Evolutionary conservation across 1,140 invertebrate species (phyloP).

Genomic region (Scaptodrosophila lebanonensis): DNA sequence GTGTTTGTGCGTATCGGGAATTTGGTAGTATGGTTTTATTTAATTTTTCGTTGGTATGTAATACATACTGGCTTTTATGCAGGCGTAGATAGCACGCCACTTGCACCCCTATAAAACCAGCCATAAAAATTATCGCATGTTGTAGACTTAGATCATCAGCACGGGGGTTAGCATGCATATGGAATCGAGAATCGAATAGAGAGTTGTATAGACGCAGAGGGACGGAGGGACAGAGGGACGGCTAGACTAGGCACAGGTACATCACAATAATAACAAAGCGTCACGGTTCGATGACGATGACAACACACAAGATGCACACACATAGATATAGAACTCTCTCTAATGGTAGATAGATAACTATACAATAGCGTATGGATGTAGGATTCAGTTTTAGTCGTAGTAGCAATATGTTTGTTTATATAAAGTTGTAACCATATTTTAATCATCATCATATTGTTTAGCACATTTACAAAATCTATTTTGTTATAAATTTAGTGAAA

Average conservation of each 20-base stretch:
- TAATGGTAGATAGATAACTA: too few species aligned
- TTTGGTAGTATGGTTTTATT: slow-evolving; percentile 1
- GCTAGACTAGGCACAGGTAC: slow-evolving; percentile 46
- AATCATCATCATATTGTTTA: too few species aligned
- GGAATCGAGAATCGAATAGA: not conserved
- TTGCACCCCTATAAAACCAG: slow-evolving; percentile 59
- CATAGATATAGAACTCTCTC: too few species aligned
- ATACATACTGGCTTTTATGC: slow-evolving; percentile 37
- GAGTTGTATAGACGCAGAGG: slow-evolving; percentile 3
- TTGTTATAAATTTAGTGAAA: too few species aligned
- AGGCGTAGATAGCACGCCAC: slow-evolving; percentile 37
- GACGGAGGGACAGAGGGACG: too few species aligned
- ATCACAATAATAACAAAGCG: slow-evolving; percentile 47
- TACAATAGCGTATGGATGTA: too few species aligned
- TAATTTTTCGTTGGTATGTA: not conserved
- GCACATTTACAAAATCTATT: too few species aligned
- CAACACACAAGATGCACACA: not conserved
- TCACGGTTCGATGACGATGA: slow-evolving; percentile 68
- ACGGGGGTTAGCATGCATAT: slow-evolving; percentile 53
- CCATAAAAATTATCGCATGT: slow-evolving; percentile 72
- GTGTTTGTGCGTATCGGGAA: not conserved
- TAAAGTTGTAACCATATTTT: too few species aligned
- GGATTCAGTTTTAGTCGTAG: too few species aligned
- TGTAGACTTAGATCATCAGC: slow-evolving; percentile 68
- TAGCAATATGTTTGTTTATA: too few species aligned